These are phyloP conservation scores for Pandion haliaetus DNA, from an alignment of 2,113 vertebrate species.

Conservation along the genomic window DNA sequence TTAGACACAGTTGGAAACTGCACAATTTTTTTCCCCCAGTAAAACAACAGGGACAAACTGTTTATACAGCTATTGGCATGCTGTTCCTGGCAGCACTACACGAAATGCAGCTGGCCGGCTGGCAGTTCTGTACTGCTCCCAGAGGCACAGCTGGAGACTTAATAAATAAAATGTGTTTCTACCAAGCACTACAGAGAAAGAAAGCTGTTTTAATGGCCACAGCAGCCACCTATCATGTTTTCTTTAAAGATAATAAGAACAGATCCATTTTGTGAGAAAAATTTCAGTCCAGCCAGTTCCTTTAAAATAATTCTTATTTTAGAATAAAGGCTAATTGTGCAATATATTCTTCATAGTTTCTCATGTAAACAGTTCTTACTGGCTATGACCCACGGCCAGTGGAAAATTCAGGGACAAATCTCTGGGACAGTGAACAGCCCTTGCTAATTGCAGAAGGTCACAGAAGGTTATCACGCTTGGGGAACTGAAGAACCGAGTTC, in stretches of 20 bases:
- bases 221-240: not conserved
- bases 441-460: not conserved
- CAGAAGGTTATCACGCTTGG: not conserved
- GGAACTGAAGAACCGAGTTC: not conserved
- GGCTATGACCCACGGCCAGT: not conserved
- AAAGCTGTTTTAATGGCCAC: not conserved
- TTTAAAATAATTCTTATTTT: not conserved
- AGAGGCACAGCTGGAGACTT: not conserved
- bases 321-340: not conserved
- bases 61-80: not conserved
- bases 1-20: not conserved
- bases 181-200: not conserved
- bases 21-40: not conserved
- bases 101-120: not conserved
- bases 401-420: not conserved
- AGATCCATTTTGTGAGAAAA: not conserved
- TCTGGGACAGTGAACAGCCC: not conserved
- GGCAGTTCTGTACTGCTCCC: not conserved
- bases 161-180: not conserved
- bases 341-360: not conserved
- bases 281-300: not conserved
- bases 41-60: conserved; percentile 20
- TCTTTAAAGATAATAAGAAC: not conserved
- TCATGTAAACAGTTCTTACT: not conserved
- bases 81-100: not conserved